Evolutionary conservation across 2,113 vertebrate genomes (phyloP).

Genomic region (Halichoerus grypus): DNA sequence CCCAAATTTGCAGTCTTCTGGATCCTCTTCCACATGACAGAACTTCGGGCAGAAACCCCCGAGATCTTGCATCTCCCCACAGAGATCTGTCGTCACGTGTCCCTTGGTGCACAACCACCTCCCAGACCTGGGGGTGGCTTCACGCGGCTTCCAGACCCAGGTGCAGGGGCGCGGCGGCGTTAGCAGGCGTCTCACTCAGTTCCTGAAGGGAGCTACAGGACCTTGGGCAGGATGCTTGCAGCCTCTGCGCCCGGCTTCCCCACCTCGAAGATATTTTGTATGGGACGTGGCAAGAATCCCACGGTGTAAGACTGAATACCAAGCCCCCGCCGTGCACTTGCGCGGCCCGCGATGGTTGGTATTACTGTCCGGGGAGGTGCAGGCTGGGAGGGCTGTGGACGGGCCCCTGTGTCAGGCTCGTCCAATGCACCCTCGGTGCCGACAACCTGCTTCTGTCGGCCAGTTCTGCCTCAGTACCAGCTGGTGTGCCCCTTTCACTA

Average conservation of each 20-base stretch:
- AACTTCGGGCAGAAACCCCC: neutral
- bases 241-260: neutral
- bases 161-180: fast-evolving
- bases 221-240: neutral
- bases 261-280: neutral
- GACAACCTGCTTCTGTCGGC: fast-evolving
- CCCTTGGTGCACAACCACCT: neutral
- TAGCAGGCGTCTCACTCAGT: fast-evolving
- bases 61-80: neutral
- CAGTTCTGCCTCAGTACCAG: too few species aligned
- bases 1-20: neutral
- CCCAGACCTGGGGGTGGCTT: fast-evolving
- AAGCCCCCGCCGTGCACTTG: fast-evolving
- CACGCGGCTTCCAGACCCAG: fast-evolving
- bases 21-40: neutral
- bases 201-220: neutral
- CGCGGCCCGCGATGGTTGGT: fast-evolving
- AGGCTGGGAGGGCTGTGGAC: neutral
- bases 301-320: neutral
- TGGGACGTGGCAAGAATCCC: fast-evolving
- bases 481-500: fast-evolving
- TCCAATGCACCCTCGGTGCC: neutral
- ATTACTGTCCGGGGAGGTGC: fast-evolving
- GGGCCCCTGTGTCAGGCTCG: neutral
- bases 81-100: neutral